These are phyloP conservation scores for Pocillopora meandrina DNA, from an alignment of 92 coral and sea anemone species.

Conservation along the genomic window DNA sequence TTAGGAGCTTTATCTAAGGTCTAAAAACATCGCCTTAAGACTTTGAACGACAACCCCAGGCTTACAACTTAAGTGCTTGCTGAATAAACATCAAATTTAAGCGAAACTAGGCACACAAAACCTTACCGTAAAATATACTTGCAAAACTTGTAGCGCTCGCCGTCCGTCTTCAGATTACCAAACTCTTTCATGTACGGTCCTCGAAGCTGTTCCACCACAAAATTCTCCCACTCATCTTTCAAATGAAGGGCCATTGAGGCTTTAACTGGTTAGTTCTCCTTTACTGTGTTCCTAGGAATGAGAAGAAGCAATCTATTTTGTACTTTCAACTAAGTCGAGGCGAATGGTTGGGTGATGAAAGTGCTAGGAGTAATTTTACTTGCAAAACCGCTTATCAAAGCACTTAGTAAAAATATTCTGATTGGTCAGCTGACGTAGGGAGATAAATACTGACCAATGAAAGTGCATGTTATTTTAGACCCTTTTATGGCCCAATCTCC, in stretches of 20 bases:
- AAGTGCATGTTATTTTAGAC: not conserved
- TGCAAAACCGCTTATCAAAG: constrained; percentile 11
- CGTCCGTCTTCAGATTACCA: constrained; percentile 76
- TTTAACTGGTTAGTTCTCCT: constrained; percentile 1
- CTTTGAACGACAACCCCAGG: not conserved
- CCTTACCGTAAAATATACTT: constrained; percentile 77
- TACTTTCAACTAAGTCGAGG: not conserved
- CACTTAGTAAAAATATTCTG: constrained; percentile 21
- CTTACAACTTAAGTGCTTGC: not conserved
- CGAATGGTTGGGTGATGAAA: constrained; percentile 16
- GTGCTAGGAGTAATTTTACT: constrained; percentile 31
- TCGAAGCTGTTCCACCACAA: constrained; percentile 73
- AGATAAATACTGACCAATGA: constrained; percentile 25
- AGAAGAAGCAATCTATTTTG: not conserved
- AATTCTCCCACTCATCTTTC: constrained; percentile 84
- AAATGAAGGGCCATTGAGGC: constrained; percentile 56
- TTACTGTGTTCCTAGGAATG: not conserved
- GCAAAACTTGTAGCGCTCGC: constrained; percentile 82
- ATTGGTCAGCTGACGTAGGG: constrained; percentile 24
- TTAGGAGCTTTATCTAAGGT: not conserved
- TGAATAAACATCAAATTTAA: not conserved
- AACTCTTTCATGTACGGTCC: constrained; percentile 81
- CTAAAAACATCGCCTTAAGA: not conserved
- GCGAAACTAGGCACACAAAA: not conserved
- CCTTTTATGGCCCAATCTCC: not conserved